Evolutionary conservation across 2,113 vertebrate genomes (phyloP), one percentile per base, ranked within the genome.

Genomic region (Urocolius indicus): DNA sequence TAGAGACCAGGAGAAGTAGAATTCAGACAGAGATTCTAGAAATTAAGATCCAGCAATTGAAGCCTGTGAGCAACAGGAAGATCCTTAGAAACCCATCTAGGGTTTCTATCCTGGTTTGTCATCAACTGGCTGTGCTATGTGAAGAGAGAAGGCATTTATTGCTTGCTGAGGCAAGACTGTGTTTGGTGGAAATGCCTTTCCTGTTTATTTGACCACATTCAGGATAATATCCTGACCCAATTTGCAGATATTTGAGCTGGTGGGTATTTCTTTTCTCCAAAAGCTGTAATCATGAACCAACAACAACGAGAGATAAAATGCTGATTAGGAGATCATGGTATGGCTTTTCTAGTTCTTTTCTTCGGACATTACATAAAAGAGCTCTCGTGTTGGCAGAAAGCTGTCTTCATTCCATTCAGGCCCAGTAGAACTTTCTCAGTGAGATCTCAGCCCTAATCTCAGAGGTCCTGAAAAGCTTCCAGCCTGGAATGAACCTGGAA

Each of bases 161-260:
- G 41, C 57, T 30, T 38, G 27, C 43, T 75, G 59, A 68, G 36
- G 24, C 0, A 13, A 49, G 32, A 27, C 7, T 3, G 1, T 49
- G 13, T 52, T 63, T 73, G 65, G 61, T 74, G 66, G 30, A 83
- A 72, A 26, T 30, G 36, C 41, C 19, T 82, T 48, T 83, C 11
- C 36, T 21, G 46, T 87, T 87, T 54, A 22, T 59, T 62, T 82
- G 67, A 18, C 15, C 43, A 29, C 20, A 1, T 7, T 52, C 62
- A 49, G 46, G 45, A 9, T 20, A 6, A 61, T 65, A 52, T 74
- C 73, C 43, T 0, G 2, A 3, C 46, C 16, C 36, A 4, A 0
- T 29, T 43, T 57, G 49, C 30, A 69, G 30, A 15, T 62, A 14
- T 7, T 34, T 17, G 43, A 75, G 63, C 52, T 77, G 61, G 11